Conservation (phyloP, 2,888 invertebrate genomes). For the Orthosia gracilis region DNA sequence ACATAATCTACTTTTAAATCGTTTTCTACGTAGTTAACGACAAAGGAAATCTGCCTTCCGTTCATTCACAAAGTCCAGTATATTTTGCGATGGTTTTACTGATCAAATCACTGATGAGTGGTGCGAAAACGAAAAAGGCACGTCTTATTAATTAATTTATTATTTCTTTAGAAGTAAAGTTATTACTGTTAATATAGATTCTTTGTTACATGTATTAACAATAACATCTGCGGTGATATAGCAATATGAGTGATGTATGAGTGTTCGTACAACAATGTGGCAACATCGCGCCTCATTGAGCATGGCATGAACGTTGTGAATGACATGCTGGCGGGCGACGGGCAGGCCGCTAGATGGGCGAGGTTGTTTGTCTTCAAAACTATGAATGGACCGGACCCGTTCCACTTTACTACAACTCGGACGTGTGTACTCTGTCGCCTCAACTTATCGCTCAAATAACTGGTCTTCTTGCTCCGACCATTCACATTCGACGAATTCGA, state of each 20-base stretch:
- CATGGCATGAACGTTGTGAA: conserved; percentile 64
- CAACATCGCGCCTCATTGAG: conserved; percentile 74
- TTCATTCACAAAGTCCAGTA: conserved; percentile 51
- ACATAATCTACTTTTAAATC: conserved; percentile 79
- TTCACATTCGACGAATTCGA: conserved; percentile 51
- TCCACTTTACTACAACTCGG: conserved; percentile 60
- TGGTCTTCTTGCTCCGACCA: conserved; percentile 51
- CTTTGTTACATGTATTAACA: conserved; percentile 51
- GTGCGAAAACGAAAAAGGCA: conserved; percentile 20
- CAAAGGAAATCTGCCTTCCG: conserved; percentile 61
- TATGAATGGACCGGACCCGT: conserved; percentile 75
- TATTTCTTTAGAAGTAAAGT: conserved; percentile 24
- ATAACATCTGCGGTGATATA: conserved; percentile 58
- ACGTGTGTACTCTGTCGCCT: conserved; percentile 51
- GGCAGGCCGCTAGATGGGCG: conserved; percentile 65
- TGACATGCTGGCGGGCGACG: conserved; percentile 70
- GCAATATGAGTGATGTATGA: conserved; percentile 65
- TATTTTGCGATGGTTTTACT: conserved; percentile 34
- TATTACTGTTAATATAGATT: conserved; percentile 45
- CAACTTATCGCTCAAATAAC: conserved; percentile 49
- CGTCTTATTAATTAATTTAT: conserved; percentile 27
- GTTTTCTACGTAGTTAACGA: conserved; percentile 60
- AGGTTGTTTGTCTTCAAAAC: conserved; percentile 73
- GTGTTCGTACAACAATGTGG: conserved; percentile 69
- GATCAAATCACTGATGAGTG: conserved; percentile 16